Evolutionary conservation across 2,797 vertebrate species (phyloP), one percentile per base, ranked within the genome.

Genomic region (Enteromius fasciolatus): DNA sequence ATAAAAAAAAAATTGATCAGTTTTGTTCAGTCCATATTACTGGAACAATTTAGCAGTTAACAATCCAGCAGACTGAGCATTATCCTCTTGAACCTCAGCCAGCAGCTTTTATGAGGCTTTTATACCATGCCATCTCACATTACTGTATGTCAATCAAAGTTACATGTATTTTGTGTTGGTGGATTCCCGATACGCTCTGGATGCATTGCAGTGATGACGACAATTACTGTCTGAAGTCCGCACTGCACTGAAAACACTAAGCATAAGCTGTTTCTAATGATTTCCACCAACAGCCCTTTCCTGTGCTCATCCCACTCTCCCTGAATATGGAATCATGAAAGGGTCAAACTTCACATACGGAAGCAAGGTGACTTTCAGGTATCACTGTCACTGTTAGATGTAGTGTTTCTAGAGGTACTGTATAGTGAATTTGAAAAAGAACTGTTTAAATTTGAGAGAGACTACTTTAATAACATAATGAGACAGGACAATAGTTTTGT

Each of bases 301-400:
- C 92, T 99, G 98, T 90, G 93, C 92, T 11, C 64, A 9, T 64
- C 96, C 97, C 70, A 79, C 87, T 79, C 78, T 95, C 87, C 97
- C 96, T 82, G 94, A 96, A 85, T 95, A 99, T 85, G 92, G 96
- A 79, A 72, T 90, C 86, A 90, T 97, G 93, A 93, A 90, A 3
- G 97, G 96, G 74, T 94, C 90, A 87, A 95, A 95, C 90, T 98
- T 97, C 93, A 98, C 97, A 68, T 98, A 95, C 88, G 95, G 92
- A 90, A 97, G 89, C 94, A 98, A 96, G 93, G 96, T 98, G 92
- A 94, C 90, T 83, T 99, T 97, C 94, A 98, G 97, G 98, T 99
- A 97, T 91, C 90, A 89, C 88, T 85, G 87, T 90, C 92, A 88
- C 77, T 84, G 85, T 80, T 85, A 87, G 88, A 86, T 83, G 72